These are phyloP conservation scores for Anadara kagoshimensis DNA, from an alignment of 1,140 invertebrate genomes.

Conservation along the genomic window DNA sequence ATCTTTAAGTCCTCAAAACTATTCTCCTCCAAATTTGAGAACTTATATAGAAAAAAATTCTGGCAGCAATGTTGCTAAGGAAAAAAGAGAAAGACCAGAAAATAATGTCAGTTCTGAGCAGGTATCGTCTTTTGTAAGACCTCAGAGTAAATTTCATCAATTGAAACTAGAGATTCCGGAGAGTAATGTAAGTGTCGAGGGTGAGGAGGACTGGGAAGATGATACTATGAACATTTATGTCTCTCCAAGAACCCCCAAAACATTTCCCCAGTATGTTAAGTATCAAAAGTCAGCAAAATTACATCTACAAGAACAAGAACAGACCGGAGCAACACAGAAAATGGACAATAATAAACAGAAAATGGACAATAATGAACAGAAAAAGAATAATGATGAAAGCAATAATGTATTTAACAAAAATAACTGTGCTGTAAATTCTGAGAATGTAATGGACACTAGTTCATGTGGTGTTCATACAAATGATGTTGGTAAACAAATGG, in stretches of 20 bases:
- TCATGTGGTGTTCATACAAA: too few species aligned
- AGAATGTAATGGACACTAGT: too few species aligned
- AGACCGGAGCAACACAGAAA: not conserved
- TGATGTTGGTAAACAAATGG: too few species aligned
- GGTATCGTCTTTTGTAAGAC: too few species aligned
- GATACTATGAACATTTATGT: conserved; percentile 12
- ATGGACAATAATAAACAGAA: too few species aligned
- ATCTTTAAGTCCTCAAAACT: too few species aligned
- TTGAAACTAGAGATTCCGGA: conserved; percentile 9
- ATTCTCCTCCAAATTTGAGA: too few species aligned
- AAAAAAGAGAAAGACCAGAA: not conserved
- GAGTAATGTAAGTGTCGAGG: not conserved
- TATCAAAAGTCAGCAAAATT: not conserved
- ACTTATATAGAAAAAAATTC: not conserved
- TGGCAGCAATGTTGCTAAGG: not conserved
- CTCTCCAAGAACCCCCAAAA: conserved; percentile 19
- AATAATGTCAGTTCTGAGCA: not conserved
- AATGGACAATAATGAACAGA: too few species aligned
- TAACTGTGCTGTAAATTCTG: too few species aligned
- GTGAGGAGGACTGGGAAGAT: conserved; percentile 17
- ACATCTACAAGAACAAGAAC: not conserved
- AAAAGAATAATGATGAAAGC: too few species aligned
- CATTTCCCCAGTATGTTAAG: conserved; percentile 2
- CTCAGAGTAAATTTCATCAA: too few species aligned
- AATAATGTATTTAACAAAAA: too few species aligned